Percentiles rank a stretch among this genome's conserved stretches.
Conservation (phyloP, 2,888 invertebrate genomes). For the Priocnemis perturbator region DNA sequence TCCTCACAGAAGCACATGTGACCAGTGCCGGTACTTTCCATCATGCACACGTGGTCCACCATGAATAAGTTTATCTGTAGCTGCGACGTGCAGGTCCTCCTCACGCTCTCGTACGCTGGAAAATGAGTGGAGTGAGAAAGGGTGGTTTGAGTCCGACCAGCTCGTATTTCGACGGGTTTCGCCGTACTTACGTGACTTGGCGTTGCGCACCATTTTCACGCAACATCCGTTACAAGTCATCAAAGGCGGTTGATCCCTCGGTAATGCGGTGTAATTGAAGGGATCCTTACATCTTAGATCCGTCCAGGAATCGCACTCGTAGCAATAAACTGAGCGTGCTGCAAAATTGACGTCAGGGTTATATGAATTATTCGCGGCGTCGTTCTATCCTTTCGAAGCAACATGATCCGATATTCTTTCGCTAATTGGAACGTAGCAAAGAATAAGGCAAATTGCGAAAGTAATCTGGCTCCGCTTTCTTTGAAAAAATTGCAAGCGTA, state of each 20-base stretch:
- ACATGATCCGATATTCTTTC: too few species aligned
- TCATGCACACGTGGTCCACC: conserved; percentile 99
- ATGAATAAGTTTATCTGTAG: conserved; percentile 97
- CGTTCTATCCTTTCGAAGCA: too few species aligned
- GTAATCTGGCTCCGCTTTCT: too few species aligned
- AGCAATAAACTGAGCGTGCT: conserved; percentile 94
- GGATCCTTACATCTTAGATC: conserved; percentile 94
- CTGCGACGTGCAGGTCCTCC: conserved; percentile 94
- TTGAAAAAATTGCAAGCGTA: too few species aligned
- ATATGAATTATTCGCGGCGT: too few species aligned
- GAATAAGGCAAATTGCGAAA: too few species aligned
- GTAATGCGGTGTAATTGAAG: conserved; percentile 93
- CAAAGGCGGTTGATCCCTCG: conserved; percentile 90
- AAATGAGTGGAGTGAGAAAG: conserved; percentile 49
- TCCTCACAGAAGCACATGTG: conserved; percentile 99
- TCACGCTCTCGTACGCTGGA: conserved; percentile 92
- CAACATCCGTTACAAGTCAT: conserved; percentile 95
- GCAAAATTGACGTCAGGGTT: conserved; percentile 49
- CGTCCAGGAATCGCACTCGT: conserved; percentile 95
- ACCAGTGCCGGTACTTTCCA: conserved; percentile 98
- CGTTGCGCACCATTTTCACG: conserved; percentile 95
- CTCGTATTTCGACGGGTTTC: too few species aligned
- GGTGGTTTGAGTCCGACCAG: too few species aligned
- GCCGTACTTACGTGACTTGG: conserved; percentile 87
- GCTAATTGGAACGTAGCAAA: too few species aligned